A percentile compares a stretch with the other conserved stretches of the same genome.
These are phyloP conservation scores for Anser cygnoides DNA, from an alignment of 2,113 vertebrate species.

Conservation along the genomic window DNA sequence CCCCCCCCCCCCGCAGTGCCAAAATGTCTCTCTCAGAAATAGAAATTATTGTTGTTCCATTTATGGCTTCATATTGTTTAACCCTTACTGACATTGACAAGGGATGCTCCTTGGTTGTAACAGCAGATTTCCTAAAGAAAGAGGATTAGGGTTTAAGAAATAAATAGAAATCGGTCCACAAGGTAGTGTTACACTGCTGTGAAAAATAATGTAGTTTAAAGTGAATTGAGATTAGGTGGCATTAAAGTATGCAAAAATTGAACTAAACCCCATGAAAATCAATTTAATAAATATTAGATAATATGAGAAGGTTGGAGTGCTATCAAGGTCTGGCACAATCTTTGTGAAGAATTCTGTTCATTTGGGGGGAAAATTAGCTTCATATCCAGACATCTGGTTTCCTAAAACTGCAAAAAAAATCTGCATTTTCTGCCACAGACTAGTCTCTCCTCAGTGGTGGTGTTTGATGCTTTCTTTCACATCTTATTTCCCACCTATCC, in stretches of 20 bases:
- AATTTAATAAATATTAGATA: background rate
- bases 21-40: background rate
- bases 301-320: background rate
- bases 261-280: background rate
- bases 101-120: background rate
- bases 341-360: background rate
- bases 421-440: background rate
- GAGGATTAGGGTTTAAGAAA: background rate
- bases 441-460: background rate
- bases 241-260: background rate
- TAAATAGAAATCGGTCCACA: no score
- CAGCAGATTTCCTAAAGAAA: background rate
- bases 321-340: background rate
- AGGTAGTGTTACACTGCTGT: background rate
- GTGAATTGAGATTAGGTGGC: background rate
- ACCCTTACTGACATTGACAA: background rate
- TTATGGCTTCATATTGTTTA: background rate
- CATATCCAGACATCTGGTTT: background rate
- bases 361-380: background rate
- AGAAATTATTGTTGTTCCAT: background rate
- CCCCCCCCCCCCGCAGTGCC: no score
- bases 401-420: background rate
- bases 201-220: background rate
- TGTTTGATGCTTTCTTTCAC: background rate
- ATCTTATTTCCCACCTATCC: background rate